Evolutionary conservation across 2,888 invertebrate genomes (phyloP).

Genomic region (Volucella zonaria): DNA sequence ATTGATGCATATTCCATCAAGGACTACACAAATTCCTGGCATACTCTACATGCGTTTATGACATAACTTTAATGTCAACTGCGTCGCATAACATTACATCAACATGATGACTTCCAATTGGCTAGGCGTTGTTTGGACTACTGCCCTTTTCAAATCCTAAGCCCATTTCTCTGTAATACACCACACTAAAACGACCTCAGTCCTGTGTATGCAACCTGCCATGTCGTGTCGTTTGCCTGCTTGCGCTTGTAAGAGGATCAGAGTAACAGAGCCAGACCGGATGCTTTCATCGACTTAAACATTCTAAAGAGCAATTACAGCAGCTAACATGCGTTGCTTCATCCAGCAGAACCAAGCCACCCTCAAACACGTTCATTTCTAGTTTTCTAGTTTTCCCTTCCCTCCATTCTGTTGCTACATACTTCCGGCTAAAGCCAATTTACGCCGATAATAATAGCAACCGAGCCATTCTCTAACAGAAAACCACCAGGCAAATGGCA

Average conservation of each 20-base stretch:
- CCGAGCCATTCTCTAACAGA: neutral
- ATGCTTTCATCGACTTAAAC: constrained; percentile 60
- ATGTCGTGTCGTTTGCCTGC: neutral
- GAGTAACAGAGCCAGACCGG: constrained; percentile 34
- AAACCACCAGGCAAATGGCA: constrained; percentile 54
- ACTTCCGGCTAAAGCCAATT: constrained; percentile 57
- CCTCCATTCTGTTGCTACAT: neutral
- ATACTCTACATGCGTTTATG: no score
- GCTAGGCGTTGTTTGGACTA: no score
- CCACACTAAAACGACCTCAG: constrained; percentile 24
- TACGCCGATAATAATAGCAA: constrained; percentile 57
- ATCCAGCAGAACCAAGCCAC: constrained; percentile 42
- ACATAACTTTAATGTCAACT: neutral
- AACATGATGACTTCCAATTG: neutral
- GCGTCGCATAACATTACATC: neutral
- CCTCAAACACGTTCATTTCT: constrained; percentile 10
- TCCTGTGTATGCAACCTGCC: neutral
- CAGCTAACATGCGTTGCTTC: constrained; percentile 51
- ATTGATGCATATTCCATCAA: no score
- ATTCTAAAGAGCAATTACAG: constrained; percentile 64
- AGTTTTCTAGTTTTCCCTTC: no score
- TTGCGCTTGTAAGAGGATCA: constrained; percentile 2
- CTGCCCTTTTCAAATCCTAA: neutral
- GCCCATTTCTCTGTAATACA: constrained; percentile 13
- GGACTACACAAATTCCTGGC: no score